Conservation (phyloP, 2,113 vertebrate genomes). For the Gadus macrocephalus region DNA sequence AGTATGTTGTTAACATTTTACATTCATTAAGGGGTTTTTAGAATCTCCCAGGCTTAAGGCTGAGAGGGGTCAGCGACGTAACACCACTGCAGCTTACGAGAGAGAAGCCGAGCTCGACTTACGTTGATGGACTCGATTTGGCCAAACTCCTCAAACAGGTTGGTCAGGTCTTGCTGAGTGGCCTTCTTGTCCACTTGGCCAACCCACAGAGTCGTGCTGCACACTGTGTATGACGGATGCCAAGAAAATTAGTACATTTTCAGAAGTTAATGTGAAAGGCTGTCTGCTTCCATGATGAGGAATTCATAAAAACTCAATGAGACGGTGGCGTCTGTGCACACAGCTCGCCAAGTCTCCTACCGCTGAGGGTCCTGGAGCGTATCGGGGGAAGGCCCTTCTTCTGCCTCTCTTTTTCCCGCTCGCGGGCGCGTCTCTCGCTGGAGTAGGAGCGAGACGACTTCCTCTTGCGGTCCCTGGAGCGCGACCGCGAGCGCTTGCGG, state of each 20-base stretch:
- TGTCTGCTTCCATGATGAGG: too few relatives aligned
- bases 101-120: conserved; percentile 52
- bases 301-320: neutral
- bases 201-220: conserved; percentile 98
- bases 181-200: conserved; percentile 99
- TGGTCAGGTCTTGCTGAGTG: conserved; percentile 96
- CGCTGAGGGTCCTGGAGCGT: conserved; percentile 91
- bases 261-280: too few relatives aligned
- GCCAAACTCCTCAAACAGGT: conserved; percentile 98
- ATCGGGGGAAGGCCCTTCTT: conserved; percentile 95
- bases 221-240: conserved; percentile 72
- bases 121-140: conserved; percentile 99
- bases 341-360: conserved; percentile 54
- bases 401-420: conserved; percentile 93
- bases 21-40: conserved; percentile 8
- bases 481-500: conserved; percentile 90
- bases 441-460: conserved; percentile 94
- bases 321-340: neutral
- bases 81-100: neutral
- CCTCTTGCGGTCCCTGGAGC: conserved; percentile 93
- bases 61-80: neutral
- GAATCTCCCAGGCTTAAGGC: neutral
- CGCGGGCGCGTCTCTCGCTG: conserved; percentile 88
- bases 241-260: neutral
- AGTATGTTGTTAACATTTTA: neutral